Percentiles rank a stretch among this genome's conserved stretches.
Evolutionary conservation across 1,140 invertebrate species (phyloP).

Genomic region (Zaprionus inermis): DNA sequence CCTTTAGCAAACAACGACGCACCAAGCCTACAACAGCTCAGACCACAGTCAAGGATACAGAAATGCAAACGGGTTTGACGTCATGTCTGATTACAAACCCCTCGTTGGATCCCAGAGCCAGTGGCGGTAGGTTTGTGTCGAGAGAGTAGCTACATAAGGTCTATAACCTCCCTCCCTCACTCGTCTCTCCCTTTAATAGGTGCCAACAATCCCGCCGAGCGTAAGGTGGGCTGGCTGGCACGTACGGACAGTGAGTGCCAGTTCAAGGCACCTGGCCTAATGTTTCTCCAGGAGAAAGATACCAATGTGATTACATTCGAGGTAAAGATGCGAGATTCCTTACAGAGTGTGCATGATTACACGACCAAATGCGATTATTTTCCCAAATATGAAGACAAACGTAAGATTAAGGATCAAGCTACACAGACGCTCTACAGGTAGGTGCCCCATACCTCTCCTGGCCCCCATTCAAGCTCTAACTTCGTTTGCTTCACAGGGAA

Average conservation of each 20-base stretch:
- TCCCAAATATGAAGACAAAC: slow-evolving; percentile 42
- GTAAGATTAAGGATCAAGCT: slow-evolving; percentile 50
- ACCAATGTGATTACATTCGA: slow-evolving; percentile 40
- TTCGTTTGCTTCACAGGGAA: slow-evolving; percentile 84
- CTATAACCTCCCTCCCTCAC: not conserved
- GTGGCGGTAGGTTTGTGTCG: slow-evolving; percentile 39
- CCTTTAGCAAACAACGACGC: slow-evolving; percentile 32
- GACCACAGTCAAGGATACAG: slow-evolving; percentile 15
- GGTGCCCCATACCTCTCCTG: not conserved
- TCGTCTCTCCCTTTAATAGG: slow-evolving; percentile 20
- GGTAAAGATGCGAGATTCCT: slow-evolving; percentile 47
- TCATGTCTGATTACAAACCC: slow-evolving; percentile 58
- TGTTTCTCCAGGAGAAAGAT: slow-evolving; percentile 43
- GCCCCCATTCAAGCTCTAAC: not conserved
- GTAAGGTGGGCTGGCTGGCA: slow-evolving; percentile 42
- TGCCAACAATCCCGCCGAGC: slow-evolving; percentile 59
- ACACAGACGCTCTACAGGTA: slow-evolving; percentile 78
- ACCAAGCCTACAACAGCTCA: not conserved
- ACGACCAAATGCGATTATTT: slow-evolving; percentile 62
- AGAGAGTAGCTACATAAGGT: not conserved
- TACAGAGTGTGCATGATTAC: slow-evolving; percentile 33
- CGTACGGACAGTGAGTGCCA: slow-evolving; percentile 68
- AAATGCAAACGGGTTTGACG: slow-evolving; percentile 34
- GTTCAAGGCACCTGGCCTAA: slow-evolving; percentile 51
- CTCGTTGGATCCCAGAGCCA: slow-evolving; percentile 19